Percentiles rank a stretch among this genome's conserved stretches.
Conservation (phyloP, 2,888 invertebrate species). For the Netelia virgata region DNA sequence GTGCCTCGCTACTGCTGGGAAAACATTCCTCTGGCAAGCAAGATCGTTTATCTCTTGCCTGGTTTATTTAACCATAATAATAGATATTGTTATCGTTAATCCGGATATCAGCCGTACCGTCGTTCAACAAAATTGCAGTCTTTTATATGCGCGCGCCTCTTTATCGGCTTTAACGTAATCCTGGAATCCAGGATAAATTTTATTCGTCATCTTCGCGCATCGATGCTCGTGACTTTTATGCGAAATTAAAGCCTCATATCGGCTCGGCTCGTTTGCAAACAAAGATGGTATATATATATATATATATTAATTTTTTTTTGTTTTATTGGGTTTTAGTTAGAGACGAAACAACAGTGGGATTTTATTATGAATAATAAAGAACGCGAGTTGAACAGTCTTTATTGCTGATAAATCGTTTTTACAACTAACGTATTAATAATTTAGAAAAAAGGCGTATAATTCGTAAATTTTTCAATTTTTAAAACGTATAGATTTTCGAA, state of each 20-base stretch:
- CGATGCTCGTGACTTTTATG: background rate
- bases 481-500: too few species aligned
- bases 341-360: too few species aligned
- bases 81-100: constrained; percentile 47
- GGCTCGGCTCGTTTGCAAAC: too few species aligned
- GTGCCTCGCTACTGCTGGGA: constrained; percentile 58
- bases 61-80: constrained; percentile 57
- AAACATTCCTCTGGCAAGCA: constrained; percentile 32
- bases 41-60: constrained; percentile 53
- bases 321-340: too few species aligned
- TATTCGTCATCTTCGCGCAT: background rate
- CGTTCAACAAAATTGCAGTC: background rate
- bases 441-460: too few species aligned
- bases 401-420: too few species aligned
- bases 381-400: too few species aligned
- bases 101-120: background rate
- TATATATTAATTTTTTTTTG: too few species aligned
- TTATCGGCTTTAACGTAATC: background rate
- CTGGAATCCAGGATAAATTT: background rate
- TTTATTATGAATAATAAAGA: too few species aligned
- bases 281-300: too few species aligned
- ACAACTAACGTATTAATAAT: too few species aligned
- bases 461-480: too few species aligned
- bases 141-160: background rate
- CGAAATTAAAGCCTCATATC: background rate